Conservation (phyloP, 2,113 vertebrate species). For the Clarias magur region DNA sequence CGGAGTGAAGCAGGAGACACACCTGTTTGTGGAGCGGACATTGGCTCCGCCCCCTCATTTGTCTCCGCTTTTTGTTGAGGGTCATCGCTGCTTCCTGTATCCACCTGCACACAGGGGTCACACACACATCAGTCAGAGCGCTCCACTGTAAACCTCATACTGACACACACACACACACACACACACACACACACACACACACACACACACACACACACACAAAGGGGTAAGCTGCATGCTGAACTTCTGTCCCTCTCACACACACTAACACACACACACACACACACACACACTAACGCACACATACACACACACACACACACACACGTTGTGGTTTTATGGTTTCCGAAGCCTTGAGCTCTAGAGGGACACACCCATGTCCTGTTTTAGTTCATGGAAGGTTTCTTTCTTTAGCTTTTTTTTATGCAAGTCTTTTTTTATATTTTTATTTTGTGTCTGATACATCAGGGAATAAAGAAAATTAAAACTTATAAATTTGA, state of each 20-base stretch:
- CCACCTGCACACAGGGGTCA: constrained; percentile 43
- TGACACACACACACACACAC: neutral
- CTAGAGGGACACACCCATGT: neutral
- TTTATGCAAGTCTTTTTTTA: neutral
- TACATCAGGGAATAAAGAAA: too few species aligned
- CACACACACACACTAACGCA: neutral
- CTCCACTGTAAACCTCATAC: too few species aligned
- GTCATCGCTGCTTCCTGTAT: constrained; percentile 9
- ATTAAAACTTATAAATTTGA: neutral
- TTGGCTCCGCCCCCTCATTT: constrained; percentile 16
- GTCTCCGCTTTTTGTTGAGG: neutral
- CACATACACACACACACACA: neutral
- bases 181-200: neutral
- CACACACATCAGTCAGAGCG: neutral
- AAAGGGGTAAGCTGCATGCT: neutral
- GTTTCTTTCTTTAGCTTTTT: neutral
- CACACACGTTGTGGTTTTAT: neutral
- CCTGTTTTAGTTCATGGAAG: neutral
- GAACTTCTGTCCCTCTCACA: neutral
- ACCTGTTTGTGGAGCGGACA: constrained; percentile 53
- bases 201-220: too few species aligned
- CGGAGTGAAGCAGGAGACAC: neutral
- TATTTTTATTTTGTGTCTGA: neutral
- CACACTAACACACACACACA: neutral
- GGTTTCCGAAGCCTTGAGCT: neutral